These are phyloP conservation scores for Amblyornis subalaris DNA, from an alignment of 2,113 vertebrate species.

Conservation along the genomic window DNA sequence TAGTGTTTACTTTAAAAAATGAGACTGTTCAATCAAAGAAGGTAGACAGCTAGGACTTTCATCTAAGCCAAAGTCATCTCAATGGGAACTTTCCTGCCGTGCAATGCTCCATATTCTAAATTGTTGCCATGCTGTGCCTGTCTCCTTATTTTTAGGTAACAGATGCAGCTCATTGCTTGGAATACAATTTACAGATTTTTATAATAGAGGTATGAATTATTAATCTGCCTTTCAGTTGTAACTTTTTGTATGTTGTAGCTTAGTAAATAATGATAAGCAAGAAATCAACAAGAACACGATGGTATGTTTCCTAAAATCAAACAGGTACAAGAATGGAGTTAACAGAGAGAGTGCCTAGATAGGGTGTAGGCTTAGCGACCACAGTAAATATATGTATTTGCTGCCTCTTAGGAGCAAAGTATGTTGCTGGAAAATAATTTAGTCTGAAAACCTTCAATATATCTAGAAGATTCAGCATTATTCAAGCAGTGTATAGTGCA, in stretches of 20 bases:
- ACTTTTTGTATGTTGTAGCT: conserved; percentile 46
- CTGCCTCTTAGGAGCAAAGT: background rate
- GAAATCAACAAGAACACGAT: conserved; percentile 25
- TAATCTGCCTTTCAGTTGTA: conserved; percentile 60
- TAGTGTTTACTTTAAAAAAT: conserved; percentile 64
- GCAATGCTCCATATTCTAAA: conserved; percentile 53
- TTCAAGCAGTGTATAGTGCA: background rate
- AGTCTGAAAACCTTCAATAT: background rate
- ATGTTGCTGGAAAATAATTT: background rate
- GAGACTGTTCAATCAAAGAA: conserved; percentile 54
- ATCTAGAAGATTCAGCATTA: background rate
- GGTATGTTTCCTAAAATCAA: conserved; percentile 16
- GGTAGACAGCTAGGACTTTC: conserved; percentile 56
- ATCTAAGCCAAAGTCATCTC: conserved; percentile 64
- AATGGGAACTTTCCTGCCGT: conserved; percentile 51
- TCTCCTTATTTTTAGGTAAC: conserved; percentile 68
- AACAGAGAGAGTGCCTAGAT: background rate
- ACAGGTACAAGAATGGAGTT: background rate
- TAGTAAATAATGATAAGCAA: conserved; percentile 54
- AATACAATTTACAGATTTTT: conserved; percentile 65
- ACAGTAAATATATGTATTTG: background rate
- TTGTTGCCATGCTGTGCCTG: conserved; percentile 60
- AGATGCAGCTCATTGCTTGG: conserved; percentile 62
- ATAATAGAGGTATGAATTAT: conserved; percentile 67
- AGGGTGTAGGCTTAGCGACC: background rate